Conservation (phyloP, 2,797 vertebrate genomes). For the Euthynnus affinis region DNA sequence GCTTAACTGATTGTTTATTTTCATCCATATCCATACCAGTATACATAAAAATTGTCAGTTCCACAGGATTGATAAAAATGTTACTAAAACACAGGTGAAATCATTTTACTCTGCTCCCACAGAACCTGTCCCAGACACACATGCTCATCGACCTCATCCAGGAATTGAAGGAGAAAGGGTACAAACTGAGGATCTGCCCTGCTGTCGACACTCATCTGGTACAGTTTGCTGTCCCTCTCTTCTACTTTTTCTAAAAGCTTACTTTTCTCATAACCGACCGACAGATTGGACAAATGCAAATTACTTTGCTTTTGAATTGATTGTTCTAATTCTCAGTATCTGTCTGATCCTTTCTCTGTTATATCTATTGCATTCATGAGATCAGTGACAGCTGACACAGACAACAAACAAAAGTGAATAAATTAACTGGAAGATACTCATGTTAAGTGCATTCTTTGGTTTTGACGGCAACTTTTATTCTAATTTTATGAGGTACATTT, state of each 20-base stretch:
- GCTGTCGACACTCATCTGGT: constrained; percentile 90
- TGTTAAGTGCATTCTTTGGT: background rate
- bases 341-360: too few species aligned
- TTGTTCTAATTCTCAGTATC: background rate
- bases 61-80: background rate
- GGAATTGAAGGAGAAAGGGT: constrained; percentile 95
- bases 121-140: constrained; percentile 98
- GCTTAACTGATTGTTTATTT: background rate
- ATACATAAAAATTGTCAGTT: background rate
- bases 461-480: background rate
- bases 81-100: background rate
- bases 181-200: constrained; percentile 93
- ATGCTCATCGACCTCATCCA: constrained; percentile 94
- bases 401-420: background rate
- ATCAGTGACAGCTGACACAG: background rate
- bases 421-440: background rate
- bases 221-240: constrained; percentile 44
- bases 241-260: background rate
- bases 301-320: background rate
- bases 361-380: background rate
- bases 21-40: background rate
- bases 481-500: background rate
- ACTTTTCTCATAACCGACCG: background rate
- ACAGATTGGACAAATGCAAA: background rate
- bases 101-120: constrained; percentile 19